These are phyloP conservation scores for Phyllotreta striolata DNA, from an alignment of 2,888 invertebrate genomes.

Conservation along the genomic window DNA sequence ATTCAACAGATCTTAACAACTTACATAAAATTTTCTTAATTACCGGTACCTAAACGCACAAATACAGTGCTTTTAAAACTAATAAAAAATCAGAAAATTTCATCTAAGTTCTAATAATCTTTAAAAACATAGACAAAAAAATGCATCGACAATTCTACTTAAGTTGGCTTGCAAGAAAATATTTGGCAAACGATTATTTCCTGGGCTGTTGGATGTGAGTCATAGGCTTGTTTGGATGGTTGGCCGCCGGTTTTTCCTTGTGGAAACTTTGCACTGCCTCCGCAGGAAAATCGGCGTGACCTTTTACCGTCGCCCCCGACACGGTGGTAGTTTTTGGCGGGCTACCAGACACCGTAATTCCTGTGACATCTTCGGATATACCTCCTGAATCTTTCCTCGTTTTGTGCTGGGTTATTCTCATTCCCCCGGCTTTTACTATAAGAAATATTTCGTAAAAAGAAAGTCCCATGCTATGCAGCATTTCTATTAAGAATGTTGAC, in stretches of 20 bases:
- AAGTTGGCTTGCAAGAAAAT: constrained; percentile 9
- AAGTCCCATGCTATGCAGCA: too few relatives aligned
- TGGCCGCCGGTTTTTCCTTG: constrained; percentile 78
- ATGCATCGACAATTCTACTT: constrained; percentile 9
- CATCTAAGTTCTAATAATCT: too few relatives aligned
- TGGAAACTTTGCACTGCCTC: constrained; percentile 86
- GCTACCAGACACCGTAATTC: constrained; percentile 77
- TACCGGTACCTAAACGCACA: too few relatives aligned
- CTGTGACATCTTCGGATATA: constrained; percentile 74
- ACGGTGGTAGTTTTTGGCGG: constrained; percentile 81
- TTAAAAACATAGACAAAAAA: constrained; percentile 11
- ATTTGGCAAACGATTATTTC: constrained; percentile 66
- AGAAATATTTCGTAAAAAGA: constrained; percentile 16
- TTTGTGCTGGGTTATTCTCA: constrained; percentile 91
- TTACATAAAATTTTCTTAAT: too few relatives aligned
- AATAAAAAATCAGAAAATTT: not conserved
- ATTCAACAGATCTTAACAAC: too few relatives aligned
- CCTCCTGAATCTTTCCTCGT: constrained; percentile 71
- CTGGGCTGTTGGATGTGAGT: constrained; percentile 86
- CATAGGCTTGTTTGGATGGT: constrained; percentile 69
- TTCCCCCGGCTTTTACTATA: constrained; percentile 89
- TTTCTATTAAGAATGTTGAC: too few relatives aligned
- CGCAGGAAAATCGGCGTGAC: constrained; percentile 87
- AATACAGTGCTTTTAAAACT: not conserved
- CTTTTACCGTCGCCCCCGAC: constrained; percentile 81